Evolutionary conservation across 2,113 vertebrate species (phyloP).

Genomic region (Pogona vitticeps): DNA sequence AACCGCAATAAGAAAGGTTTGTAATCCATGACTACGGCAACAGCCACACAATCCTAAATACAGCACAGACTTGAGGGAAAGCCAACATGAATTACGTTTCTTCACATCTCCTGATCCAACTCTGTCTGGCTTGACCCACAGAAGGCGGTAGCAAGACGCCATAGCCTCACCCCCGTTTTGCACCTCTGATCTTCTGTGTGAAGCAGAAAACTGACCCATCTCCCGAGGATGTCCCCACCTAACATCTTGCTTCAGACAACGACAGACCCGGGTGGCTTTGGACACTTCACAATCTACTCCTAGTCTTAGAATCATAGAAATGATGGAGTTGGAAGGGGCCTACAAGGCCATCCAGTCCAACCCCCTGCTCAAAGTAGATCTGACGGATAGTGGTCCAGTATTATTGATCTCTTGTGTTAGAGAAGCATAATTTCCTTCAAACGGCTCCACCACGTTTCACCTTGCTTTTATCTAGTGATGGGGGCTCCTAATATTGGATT

Average conservation of each 20-base stretch:
- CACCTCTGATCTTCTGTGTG: neutral
- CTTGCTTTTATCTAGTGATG: neutral
- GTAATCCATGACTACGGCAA: constrained; percentile 18
- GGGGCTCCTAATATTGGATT: neutral
- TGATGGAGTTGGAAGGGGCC: no score
- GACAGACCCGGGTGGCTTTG: no score
- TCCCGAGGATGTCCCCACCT: no score
- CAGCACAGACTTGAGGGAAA: neutral
- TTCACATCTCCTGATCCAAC: neutral
- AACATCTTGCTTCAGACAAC: neutral
- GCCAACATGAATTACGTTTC: neutral
- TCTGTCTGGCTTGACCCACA: neutral
- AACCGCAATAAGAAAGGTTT: constrained; percentile 46
- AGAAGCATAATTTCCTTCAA: neutral
- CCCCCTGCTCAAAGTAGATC: no score
- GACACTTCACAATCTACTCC: no score
- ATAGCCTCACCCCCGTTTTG: no score
- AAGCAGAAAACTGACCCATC: neutral
- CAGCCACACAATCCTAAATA: neutral
- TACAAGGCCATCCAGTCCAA: no score
- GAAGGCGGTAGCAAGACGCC: neutral
- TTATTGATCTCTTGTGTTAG: no score
- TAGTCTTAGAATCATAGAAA: no score
- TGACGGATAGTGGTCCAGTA: no score
- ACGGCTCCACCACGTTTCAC: neutral